Evolutionary conservation across 2,797 vertebrate genomes (phyloP).

Genomic region (Monodelphis domestica): DNA sequence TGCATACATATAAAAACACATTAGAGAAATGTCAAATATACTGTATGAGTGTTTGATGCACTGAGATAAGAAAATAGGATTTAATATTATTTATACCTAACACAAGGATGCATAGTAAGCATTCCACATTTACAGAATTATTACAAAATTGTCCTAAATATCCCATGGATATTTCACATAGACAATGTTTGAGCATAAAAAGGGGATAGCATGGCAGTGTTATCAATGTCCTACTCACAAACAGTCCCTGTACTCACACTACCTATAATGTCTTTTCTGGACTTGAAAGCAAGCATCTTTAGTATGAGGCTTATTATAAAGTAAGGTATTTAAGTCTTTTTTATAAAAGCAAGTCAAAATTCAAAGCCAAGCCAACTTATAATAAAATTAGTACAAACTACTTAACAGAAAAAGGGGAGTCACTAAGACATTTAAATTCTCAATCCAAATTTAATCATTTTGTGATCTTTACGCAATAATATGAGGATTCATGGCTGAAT

Average conservation of each 20-base stretch:
- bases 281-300: not conserved
- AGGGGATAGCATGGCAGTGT: not conserved
- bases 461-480: not conserved
- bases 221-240: not conserved
- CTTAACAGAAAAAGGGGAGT: not conserved
- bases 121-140: not conserved
- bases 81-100: not conserved
- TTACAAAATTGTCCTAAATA: not conserved
- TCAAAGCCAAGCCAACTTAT: not conserved
- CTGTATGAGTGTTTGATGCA: not conserved
- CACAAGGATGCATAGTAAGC: not conserved
- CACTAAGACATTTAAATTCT: not conserved
- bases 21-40: not conserved
- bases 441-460: not conserved
- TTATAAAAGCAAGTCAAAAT: slow-evolving; percentile 41
- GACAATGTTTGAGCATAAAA: not conserved
- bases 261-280: not conserved
- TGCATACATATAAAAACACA: not conserved
- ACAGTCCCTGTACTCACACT: not conserved
- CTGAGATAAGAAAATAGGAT: not conserved
- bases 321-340: not conserved
- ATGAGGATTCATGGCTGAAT: not conserved
- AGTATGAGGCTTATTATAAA: not conserved
- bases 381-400: not conserved
- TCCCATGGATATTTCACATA: not conserved